Evolutionary conservation across 2,888 invertebrate genomes (phyloP), one percentile per base, ranked within the genome.

Genomic region (Latheticus oryzae): DNA sequence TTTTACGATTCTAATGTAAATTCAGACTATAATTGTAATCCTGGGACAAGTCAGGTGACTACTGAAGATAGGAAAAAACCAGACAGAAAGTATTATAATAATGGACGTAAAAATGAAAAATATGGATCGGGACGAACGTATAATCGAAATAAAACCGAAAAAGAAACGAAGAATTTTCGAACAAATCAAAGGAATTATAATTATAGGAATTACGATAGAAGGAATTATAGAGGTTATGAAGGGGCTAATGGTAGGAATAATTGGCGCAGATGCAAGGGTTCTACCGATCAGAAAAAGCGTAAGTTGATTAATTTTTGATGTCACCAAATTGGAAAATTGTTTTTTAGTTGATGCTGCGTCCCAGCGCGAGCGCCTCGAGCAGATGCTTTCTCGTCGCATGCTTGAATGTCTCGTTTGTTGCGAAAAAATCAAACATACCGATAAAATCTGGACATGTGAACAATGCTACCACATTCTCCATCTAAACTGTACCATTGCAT

Each of bases 341-440:
- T n/a, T 60, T 43, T 40, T 60, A 78, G 80, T 79, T 58, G 82
- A 82, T 63, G 84, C 84, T 60, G 84, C 88, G 67, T 90, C 88
- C n/a, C 93, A 93, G 77, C 82, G 91, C 38, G 94, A 94, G 73
- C 85, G 91, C 45, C 82, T 97, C 11, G 89, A 87, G 7, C 90
- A 94, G 35, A 93, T 95, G 77, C 81, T 98, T 40, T 87, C 88
- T 62, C 86, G 85, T 57, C 90, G 92, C 0, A 85, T 85, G 0
- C 82, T 96, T 56, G 98, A 98, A 77, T 98, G 98, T 76, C 85
- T 97, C 69, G 95, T 98, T 8, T 98, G 98, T 76, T 97, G 93
- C 73, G 96, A 95, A 66, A 82, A 85, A 40, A 89, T 98, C 23
- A 87, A 89, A 61, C 88, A 90, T 62, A 84, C 83, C 17, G 90